These are phyloP conservation scores for Vanessa cardui DNA, from an alignment of 2,888 invertebrate species.

Conservation along the genomic window DNA sequence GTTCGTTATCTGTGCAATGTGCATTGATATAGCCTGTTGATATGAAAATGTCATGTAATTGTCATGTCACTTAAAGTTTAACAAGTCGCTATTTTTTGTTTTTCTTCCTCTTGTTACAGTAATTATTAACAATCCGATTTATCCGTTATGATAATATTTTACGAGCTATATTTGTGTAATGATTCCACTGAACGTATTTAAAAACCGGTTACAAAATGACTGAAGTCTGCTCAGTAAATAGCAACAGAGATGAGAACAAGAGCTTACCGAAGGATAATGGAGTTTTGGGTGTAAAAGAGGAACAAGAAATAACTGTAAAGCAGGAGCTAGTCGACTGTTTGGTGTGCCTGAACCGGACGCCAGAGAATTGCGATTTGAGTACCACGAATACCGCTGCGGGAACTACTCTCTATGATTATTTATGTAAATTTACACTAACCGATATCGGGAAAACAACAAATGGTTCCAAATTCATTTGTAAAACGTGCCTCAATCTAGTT, in stretches of 20 bases:
- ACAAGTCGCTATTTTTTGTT: slow-evolving; percentile 45
- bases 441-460: slow-evolving; percentile 50
- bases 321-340: slow-evolving; percentile 66
- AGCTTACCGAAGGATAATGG: slow-evolving; percentile 47
- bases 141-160: slow-evolving; percentile 24
- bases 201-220: slow-evolving; percentile 52
- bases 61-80: slow-evolving; percentile 37
- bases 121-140: slow-evolving; percentile 26
- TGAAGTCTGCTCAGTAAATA: slow-evolving; percentile 62
- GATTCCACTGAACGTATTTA: slow-evolving; percentile 13
- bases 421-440: slow-evolving; percentile 57
- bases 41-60: slow-evolving; percentile 40
- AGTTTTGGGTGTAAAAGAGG: slow-evolving; percentile 37
- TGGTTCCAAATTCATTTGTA: slow-evolving; percentile 59
- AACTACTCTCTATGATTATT: slow-evolving; percentile 56
- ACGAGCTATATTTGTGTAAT: slow-evolving; percentile 20
- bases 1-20: slow-evolving; percentile 9
- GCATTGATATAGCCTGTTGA: slow-evolving; percentile 12
- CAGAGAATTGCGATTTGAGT: slow-evolving; percentile 57
- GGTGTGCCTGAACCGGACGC: slow-evolving; percentile 58
- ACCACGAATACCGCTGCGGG: slow-evolving; percentile 55
- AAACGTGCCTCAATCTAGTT: slow-evolving; percentile 65
- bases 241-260: slow-evolving; percentile 52
- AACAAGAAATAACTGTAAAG: slow-evolving; percentile 54
- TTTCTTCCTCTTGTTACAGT: slow-evolving; percentile 38